These are phyloP conservation scores for Pocillopora damicornis DNA, from an alignment of 64 coral and sea anemone genomes.

Conservation along the genomic window DNA sequence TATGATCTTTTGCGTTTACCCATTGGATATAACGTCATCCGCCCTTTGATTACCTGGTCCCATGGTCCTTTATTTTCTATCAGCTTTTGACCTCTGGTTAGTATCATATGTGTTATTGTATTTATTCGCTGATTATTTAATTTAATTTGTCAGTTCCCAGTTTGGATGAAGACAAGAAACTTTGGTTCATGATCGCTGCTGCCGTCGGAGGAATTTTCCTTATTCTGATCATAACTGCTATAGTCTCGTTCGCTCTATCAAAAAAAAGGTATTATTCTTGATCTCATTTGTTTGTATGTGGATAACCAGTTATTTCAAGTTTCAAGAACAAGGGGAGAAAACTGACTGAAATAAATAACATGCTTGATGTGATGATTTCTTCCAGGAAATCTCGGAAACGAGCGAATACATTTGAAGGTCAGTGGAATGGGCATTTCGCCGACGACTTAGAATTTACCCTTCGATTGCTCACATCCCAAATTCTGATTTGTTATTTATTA, in stretches of 20 bases:
- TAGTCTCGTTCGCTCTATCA: neutral
- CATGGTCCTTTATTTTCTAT: no score
- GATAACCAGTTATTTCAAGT: no score
- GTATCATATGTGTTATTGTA: no score
- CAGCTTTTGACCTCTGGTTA: no score
- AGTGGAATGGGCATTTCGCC: neutral
- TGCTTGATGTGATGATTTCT: neutral
- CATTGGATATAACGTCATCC: no score
- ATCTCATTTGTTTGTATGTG: no score
- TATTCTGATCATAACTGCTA: neutral
- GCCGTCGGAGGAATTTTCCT: neutral
- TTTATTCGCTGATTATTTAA: neutral
- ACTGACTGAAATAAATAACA: neutral
- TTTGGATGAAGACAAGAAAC: neutral
- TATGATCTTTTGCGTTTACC: no score
- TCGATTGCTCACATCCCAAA: neutral
- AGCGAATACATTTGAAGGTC: slow-evolving; percentile 37
- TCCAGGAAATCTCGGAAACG: slow-evolving; percentile 17
- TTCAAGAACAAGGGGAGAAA: neutral
- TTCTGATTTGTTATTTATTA: neutral
- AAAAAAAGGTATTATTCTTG: slow-evolving; percentile 1
- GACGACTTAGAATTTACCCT: neutral
- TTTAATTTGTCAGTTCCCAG: neutral
- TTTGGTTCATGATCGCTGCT: slow-evolving; percentile 4
- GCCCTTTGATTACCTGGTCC: no score